These are phyloP conservation scores for Aelia acuminata DNA, from an alignment of 2,888 invertebrate genomes.

Conservation along the genomic window DNA sequence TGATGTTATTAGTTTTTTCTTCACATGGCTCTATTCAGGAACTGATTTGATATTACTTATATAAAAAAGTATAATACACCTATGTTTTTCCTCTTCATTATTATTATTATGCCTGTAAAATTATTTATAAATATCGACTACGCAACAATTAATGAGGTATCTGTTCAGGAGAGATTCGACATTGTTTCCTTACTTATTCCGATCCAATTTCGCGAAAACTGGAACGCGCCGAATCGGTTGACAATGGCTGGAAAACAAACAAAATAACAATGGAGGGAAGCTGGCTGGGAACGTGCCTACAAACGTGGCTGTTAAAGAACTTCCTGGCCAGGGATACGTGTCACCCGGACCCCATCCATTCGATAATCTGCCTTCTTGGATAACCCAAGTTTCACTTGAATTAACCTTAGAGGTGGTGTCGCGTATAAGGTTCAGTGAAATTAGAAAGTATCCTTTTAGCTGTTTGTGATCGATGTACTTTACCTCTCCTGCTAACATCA, in stretches of 20 bases:
- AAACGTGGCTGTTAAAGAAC: neutral
- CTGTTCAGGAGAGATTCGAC: neutral
- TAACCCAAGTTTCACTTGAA: conserved; percentile 4
- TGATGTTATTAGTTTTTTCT: no score
- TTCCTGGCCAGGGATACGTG: neutral
- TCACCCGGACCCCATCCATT: neutral
- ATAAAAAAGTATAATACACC: no score
- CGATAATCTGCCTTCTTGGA: neutral
- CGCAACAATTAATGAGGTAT: neutral
- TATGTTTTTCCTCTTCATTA: no score
- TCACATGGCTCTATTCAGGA: no score
- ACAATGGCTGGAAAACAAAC: conserved; percentile 2
- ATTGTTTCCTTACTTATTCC: neutral
- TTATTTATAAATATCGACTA: neutral
- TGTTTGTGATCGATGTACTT: no score
- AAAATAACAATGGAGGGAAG: conserved; percentile 18
- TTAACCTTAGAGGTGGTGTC: neutral
- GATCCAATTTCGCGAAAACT: conserved; percentile 32
- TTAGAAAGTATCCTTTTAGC: neutral
- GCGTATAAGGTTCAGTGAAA: neutral
- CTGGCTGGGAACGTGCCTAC: conserved; percentile 3
- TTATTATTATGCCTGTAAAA: no score
- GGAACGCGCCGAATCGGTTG: conserved; percentile 2
- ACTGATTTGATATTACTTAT: no score
- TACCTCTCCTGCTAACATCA: neutral